phyloP scores from a whole-genome alignment of 2,113 vertebrate genomes.

The Tapirus terrestris region DNA sequence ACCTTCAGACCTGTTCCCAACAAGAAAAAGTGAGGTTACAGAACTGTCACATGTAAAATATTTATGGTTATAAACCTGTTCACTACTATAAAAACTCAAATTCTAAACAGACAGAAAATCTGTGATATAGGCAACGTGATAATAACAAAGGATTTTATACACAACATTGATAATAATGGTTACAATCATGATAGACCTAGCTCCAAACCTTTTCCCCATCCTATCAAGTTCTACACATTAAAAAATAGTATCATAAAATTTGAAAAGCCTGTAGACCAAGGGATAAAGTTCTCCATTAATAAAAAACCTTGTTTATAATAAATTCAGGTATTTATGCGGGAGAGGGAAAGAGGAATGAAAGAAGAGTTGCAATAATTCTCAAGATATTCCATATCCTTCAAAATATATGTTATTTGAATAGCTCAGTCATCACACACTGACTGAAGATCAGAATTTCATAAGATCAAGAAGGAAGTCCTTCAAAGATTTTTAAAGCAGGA shows the following conservation, averaged over 20 bases:
- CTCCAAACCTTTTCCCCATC: constrained; percentile 22
- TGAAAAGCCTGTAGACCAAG: constrained; percentile 36
- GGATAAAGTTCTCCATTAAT: constrained; percentile 40
- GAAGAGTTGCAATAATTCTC: constrained; percentile 23
- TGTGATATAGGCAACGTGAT: constrained; percentile 23
- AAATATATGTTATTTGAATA: constrained; percentile 44
- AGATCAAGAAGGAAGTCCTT: constrained; percentile 47
- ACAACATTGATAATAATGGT: constrained; percentile 20
- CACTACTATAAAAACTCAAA: constrained; percentile 56
- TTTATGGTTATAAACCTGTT: not conserved
- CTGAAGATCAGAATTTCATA: constrained; percentile 40
- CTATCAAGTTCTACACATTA: not conserved
- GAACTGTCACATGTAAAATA: constrained; percentile 45
- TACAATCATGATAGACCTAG: not conserved
- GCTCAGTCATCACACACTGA: not conserved
- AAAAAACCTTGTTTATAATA: constrained; percentile 31
- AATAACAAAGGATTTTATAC: constrained; percentile 46
- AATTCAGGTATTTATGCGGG: constrained; percentile 14
- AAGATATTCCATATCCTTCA: constrained; percentile 38
- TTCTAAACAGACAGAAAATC: constrained; percentile 56
- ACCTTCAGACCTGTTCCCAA: constrained; percentile 95
- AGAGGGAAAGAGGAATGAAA: constrained; percentile 9
- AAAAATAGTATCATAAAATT: constrained; percentile 34
- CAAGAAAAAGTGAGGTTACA: constrained; percentile 62
- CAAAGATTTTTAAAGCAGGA: constrained; percentile 33